Conservation (phyloP, 64 coral and sea anemone genomes). For the Trachythela sp. region DNA sequence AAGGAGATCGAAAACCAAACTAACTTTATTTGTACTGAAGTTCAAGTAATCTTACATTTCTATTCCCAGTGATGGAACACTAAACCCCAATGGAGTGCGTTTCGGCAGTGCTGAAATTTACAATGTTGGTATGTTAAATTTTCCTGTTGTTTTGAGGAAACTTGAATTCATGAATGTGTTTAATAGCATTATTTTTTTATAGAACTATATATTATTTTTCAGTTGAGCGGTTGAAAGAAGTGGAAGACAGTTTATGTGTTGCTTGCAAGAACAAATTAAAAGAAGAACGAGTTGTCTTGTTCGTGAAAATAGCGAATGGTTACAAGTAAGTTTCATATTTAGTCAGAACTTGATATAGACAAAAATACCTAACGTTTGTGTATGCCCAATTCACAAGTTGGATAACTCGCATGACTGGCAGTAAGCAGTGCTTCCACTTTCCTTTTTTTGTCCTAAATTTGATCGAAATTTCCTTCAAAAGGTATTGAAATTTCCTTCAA, state of each 20-base stretch:
- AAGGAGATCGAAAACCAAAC: too few relatives aligned
- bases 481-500: too few relatives aligned
- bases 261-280: constrained; percentile 57
- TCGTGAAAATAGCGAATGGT: constrained; percentile 73
- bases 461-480: too few relatives aligned
- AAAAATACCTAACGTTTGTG: too few relatives aligned
- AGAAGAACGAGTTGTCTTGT: constrained; percentile 73
- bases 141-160: background rate
- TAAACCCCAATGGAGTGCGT: constrained; percentile 90
- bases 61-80: constrained; percentile 69
- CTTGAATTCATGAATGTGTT: background rate
- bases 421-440: too few relatives aligned
- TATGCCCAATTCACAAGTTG: too few relatives aligned
- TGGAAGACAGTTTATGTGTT: constrained; percentile 92
- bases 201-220: background rate
- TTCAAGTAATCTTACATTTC: background rate
- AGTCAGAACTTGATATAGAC: too few relatives aligned
- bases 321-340: constrained; percentile 47
- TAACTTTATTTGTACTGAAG: background rate
- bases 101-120: constrained; percentile 98
- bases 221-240: constrained; percentile 81
- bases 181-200: background rate
- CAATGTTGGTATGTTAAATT: constrained; percentile 62
- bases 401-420: too few relatives aligned
- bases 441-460: too few relatives aligned